phyloP scores from a whole-genome alignment of 1,140 invertebrate species.

The Mercenaria mercenaria region DNA sequence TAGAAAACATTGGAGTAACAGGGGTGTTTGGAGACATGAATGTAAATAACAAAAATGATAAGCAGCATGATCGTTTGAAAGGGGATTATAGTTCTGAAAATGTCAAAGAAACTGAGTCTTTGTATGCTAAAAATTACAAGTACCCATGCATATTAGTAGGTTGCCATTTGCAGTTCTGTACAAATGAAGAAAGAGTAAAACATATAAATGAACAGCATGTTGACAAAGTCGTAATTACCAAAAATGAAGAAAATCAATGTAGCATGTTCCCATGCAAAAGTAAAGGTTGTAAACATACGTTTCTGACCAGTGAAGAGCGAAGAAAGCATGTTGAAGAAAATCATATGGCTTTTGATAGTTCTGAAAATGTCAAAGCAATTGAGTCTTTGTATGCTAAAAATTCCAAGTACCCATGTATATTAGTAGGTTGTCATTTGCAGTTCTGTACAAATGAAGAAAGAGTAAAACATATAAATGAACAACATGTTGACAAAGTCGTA shows the following conservation, averaged over 20 bases:
- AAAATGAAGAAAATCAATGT: background rate
- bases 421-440: no score
- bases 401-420: no score
- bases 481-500: background rate
- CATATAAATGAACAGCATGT: background rate
- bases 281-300: background rate
- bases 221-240: background rate
- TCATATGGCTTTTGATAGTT: background rate
- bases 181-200: background rate
- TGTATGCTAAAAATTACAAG: no score
- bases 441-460: no score
- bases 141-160: no score
- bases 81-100: background rate
- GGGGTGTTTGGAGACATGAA: no score
- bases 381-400: no score
- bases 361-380: no score
- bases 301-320: background rate
- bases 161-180: no score
- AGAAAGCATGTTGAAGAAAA: background rate
- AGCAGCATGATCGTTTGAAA: no score
- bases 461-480: background rate
- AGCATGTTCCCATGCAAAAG: background rate
- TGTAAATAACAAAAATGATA: no score
- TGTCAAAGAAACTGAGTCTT: no score
- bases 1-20: background rate